A percentile compares a stretch with the other conserved stretches of the same genome.
Conservation (phyloP, 2,113 vertebrate species). For the Sphyrna mokarran region DNA sequence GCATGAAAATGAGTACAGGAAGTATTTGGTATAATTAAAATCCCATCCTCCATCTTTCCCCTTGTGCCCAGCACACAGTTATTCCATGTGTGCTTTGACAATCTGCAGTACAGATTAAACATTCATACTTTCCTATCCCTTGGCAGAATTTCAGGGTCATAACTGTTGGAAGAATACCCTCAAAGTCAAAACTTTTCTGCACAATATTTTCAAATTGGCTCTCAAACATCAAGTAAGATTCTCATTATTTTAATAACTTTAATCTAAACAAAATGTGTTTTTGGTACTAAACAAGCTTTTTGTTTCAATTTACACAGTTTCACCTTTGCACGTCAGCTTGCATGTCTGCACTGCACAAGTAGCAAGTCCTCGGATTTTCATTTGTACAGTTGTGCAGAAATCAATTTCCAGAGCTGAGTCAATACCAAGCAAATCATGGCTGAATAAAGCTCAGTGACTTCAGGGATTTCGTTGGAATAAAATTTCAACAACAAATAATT, state of each 20-base stretch:
- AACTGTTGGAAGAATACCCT: background rate
- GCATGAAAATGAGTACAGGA: background rate
- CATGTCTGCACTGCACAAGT: background rate
- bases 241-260: background rate
- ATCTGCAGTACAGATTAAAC: background rate
- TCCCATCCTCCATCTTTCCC: background rate
- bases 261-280: background rate
- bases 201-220: background rate
- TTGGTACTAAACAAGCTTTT: background rate
- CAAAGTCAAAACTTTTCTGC: background rate
- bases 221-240: background rate
- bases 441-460: background rate
- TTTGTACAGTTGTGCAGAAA: background rate
- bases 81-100: background rate
- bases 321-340: background rate
- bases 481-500: background rate
- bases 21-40: background rate
- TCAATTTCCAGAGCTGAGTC: background rate
- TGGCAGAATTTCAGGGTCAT: background rate
- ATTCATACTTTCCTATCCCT: background rate
- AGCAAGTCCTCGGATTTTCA: background rate
- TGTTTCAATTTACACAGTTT: constrained; percentile 8
- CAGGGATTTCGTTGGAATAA: background rate
- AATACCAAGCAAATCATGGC: background rate
- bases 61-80: background rate